These are phyloP conservation scores for Drosophila fungiperda DNA, from an alignment of 2,888 invertebrate genomes.

Conservation along the genomic window DNA sequence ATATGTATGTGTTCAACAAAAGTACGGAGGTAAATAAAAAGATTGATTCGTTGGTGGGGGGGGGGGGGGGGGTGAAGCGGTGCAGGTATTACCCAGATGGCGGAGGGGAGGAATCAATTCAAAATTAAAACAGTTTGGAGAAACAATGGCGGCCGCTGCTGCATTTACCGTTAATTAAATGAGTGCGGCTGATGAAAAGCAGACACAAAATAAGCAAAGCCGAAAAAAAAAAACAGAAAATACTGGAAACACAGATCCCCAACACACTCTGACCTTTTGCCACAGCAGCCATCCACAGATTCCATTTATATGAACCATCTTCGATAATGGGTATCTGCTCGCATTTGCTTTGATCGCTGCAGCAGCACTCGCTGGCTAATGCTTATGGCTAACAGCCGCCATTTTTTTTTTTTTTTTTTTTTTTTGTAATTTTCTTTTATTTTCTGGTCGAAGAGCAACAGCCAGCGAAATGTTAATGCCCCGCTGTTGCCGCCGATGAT, in stretches of 20 bases:
- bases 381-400: slow-evolving; percentile 59
- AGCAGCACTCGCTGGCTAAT: slow-evolving; percentile 14
- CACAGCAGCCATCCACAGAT: slow-evolving; percentile 26
- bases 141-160: slow-evolving; percentile 52
- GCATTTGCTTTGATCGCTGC: slow-evolving; percentile 47
- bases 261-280: slow-evolving; percentile 42
- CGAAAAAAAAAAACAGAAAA: slow-evolving; percentile 11
- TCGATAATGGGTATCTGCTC: slow-evolving; percentile 3
- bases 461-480: slow-evolving; percentile 36
- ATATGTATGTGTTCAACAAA: slow-evolving; percentile 27
- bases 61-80: neutral
- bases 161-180: slow-evolving; percentile 68
- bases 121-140: slow-evolving; percentile 20
- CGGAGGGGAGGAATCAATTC: slow-evolving; percentile 11
- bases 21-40: slow-evolving; percentile 60
- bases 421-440: neutral
- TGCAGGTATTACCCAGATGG: slow-evolving; percentile 37
- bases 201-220: slow-evolving; percentile 46
- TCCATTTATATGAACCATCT: slow-evolving; percentile 9
- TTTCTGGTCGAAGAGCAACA: neutral
- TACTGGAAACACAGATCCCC: slow-evolving; percentile 12
- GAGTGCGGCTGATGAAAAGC: slow-evolving; percentile 75
- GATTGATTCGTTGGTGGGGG: neutral
- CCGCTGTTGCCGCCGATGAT: slow-evolving; percentile 24
- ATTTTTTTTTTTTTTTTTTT: slow-evolving; percentile 45